Evolutionary conservation across 2,113 vertebrate species (phyloP).

Genomic region (Dascyllus trimaculatus): DNA sequence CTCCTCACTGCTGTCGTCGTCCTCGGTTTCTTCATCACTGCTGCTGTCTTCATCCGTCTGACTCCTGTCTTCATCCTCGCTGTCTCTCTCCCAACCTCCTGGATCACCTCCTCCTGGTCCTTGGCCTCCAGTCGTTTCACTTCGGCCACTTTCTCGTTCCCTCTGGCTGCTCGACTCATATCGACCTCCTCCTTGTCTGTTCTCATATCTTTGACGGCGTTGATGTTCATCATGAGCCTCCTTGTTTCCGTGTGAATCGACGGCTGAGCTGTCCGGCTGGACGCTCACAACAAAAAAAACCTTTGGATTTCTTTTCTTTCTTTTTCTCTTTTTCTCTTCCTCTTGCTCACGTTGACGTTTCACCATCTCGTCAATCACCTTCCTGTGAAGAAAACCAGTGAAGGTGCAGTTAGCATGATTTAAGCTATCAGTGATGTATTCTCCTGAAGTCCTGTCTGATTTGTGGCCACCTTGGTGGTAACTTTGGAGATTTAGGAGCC

Average conservation of each 20-base stretch:
- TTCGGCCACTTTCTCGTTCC: no score
- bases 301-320: background rate
- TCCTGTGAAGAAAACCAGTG: background rate
- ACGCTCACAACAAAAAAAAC: no score
- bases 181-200: no score
- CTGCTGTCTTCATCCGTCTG: background rate
- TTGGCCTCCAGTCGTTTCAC: no score
- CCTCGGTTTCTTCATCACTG: background rate
- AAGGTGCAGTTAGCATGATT: no score
- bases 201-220: no score
- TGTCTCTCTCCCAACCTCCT: background rate
- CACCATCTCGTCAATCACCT: background rate
- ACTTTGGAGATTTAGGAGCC: background rate
- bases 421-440: no score
- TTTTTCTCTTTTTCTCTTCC: background rate
- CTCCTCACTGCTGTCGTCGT: background rate
- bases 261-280: no score
- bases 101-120: background rate
- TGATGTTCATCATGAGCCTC: no score
- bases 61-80: background rate
- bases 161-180: no score
- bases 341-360: no score
- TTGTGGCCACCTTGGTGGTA: background rate
- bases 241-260: no score
- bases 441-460: background rate